Evolutionary conservation across 2,797 vertebrate genomes (phyloP).

Genomic region (Paramormyrops hopkinsi): DNA sequence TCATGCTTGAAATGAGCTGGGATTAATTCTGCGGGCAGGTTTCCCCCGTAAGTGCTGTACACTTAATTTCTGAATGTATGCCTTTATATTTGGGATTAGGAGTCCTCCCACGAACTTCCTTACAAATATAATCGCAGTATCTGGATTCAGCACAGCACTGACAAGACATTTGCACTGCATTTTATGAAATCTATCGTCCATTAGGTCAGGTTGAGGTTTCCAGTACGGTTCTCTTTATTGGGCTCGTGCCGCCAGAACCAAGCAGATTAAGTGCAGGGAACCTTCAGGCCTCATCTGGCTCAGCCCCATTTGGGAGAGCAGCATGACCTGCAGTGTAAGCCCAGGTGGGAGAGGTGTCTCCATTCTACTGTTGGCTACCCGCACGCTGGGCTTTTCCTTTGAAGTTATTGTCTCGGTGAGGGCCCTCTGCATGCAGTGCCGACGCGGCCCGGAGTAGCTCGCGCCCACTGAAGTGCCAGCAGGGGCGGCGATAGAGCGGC

Average conservation of each 20-base stretch:
- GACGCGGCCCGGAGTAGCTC: neutral
- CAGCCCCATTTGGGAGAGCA: neutral
- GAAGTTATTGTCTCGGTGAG: constrained; percentile 9
- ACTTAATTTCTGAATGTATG: neutral
- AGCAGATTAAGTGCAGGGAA: neutral
- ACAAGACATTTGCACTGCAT: neutral
- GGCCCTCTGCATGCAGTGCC: neutral
- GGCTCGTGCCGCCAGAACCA: neutral
- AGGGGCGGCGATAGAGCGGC: neutral
- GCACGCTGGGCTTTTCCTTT: neutral
- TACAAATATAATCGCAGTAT: neutral
- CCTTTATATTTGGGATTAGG: neutral
- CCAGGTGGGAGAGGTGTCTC: constrained; percentile 3
- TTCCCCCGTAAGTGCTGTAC: neutral
- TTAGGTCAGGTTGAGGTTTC: neutral
- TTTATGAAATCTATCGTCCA: neutral
- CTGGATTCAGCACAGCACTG: neutral
- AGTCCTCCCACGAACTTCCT: neutral
- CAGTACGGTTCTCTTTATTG: neutral
- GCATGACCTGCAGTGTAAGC: neutral
- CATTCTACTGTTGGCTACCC: neutral
- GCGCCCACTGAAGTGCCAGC: neutral
- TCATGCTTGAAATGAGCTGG: neutral
- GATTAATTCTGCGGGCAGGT: neutral
- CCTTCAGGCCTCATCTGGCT: neutral